phyloP scores from a whole-genome alignment of 1,140 invertebrate species.

The Armadillidium nasatum region DNA sequence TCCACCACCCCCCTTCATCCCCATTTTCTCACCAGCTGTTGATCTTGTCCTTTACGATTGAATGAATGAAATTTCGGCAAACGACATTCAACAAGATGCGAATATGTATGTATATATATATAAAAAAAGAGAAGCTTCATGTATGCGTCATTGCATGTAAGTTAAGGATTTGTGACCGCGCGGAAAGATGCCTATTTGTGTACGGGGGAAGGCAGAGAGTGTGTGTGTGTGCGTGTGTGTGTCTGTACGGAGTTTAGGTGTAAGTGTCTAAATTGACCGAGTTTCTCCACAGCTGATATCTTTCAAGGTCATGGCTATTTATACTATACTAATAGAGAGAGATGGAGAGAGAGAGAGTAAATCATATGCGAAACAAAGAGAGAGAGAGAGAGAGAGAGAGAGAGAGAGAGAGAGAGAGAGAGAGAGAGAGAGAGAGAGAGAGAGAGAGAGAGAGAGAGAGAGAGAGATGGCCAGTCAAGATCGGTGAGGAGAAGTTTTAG shows the following conservation, averaged over 20 bases:
- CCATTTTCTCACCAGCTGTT: constrained; percentile 3
- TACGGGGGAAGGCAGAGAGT: background rate
- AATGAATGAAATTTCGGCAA: background rate
- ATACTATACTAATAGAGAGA: background rate
- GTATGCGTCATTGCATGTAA: constrained; percentile 3
- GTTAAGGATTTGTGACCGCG: background rate
- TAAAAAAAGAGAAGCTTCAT: background rate
- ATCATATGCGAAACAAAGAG: too few relatives aligned
- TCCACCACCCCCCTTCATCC: background rate
- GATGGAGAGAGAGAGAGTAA: too few relatives aligned
- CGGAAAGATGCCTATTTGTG: background rate
- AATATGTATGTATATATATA: background rate
- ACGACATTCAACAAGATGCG: background rate
- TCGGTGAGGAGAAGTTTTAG: background rate
- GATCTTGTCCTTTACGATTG: background rate
- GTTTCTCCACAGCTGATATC: constrained; percentile 3
- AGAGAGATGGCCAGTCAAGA: background rate
- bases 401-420: background rate
- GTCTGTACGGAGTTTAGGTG: background rate
- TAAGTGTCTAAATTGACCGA: constrained; percentile 1
- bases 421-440: background rate
- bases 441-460: too few relatives aligned
- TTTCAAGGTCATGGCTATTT: background rate
- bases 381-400: background rate
- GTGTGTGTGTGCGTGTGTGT: too few relatives aligned